Percentiles rank a stretch among this genome's conserved stretches.
These are phyloP conservation scores for Florisuga fusca DNA, from an alignment of 2,797 vertebrate species.

Conservation along the genomic window DNA sequence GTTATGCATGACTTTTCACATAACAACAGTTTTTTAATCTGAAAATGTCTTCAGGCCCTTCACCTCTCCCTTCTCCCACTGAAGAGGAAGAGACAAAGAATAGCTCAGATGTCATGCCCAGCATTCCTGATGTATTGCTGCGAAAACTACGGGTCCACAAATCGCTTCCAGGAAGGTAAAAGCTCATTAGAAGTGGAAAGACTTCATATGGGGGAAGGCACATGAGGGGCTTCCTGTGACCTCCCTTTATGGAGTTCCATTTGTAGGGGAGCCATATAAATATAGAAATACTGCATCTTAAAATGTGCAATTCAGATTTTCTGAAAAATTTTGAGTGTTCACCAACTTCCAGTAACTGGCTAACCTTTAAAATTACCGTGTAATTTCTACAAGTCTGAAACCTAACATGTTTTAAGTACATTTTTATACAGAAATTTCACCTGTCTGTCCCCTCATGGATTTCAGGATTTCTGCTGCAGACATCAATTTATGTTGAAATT, in stretches of 20 bases:
- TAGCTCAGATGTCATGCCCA: constrained; percentile 91
- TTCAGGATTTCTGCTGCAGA: neutral
- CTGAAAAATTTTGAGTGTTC: neutral
- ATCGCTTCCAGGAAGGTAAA: constrained; percentile 90
- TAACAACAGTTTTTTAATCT: neutral
- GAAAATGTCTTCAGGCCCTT: constrained; percentile 76
- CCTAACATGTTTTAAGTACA: neutral
- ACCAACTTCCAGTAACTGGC: neutral
- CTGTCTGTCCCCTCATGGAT: neutral
- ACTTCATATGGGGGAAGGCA: neutral
- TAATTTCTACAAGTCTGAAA: neutral
- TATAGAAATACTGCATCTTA: neutral
- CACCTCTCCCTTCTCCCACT: constrained; percentile 72
- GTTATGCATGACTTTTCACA: neutral
- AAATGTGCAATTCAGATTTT: neutral
- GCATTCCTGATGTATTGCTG: constrained; percentile 95
- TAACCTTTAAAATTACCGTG: neutral
- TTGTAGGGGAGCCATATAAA: neutral
- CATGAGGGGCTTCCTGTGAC: neutral
- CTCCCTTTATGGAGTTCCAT: neutral
- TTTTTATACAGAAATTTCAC: neutral
- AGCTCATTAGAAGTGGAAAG: neutral
- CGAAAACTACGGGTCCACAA: constrained; percentile 94
- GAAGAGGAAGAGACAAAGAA: constrained; percentile 85
- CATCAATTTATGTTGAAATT: neutral